These are phyloP conservation scores for Sternarchorhynchus goeldii DNA, from an alignment of 2,797 vertebrate genomes.

Conservation along the genomic window DNA sequence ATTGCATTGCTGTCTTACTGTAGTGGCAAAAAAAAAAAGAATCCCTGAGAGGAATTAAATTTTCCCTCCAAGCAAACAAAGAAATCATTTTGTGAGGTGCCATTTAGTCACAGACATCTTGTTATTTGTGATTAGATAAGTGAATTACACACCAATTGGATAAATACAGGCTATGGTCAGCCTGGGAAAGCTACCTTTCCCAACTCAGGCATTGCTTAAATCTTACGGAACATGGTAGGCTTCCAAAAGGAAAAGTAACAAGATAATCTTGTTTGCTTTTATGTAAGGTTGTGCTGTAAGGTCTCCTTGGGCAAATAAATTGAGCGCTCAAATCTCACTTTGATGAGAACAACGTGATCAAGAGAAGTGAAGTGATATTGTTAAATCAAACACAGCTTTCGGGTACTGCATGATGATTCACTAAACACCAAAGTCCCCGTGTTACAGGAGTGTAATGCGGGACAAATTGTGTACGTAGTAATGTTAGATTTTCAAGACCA, in stretches of 20 bases:
- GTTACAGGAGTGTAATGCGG: not conserved
- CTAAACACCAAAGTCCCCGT: not conserved
- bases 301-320: slow-evolving; percentile 4
- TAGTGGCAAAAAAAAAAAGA: slow-evolving; percentile 47
- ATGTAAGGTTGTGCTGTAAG: not conserved
- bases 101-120: slow-evolving; percentile 6
- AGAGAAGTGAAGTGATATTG: slow-evolving; percentile 8
- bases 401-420: not conserved
- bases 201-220: slow-evolving; percentile 12
- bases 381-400: not conserved
- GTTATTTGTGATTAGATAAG: slow-evolving; percentile 40
- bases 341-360: not conserved
- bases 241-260: slow-evolving; percentile 23
- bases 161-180: not conserved
- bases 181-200: not conserved
- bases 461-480: not conserved
- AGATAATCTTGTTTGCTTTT: slow-evolving; percentile 21
- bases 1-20: slow-evolving; percentile 10
- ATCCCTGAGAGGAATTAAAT: slow-evolving; percentile 14
- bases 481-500: not conserved
- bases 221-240: slow-evolving; percentile 17
- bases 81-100: not conserved
- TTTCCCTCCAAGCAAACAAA: not conserved
- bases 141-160: slow-evolving; percentile 25
- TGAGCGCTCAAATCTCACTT: not conserved